A percentile compares a stretch with the other conserved stretches of the same genome.
phyloP scores from a whole-genome alignment of 2,888 invertebrate genomes.

The Parochlus steinenii region DNA sequence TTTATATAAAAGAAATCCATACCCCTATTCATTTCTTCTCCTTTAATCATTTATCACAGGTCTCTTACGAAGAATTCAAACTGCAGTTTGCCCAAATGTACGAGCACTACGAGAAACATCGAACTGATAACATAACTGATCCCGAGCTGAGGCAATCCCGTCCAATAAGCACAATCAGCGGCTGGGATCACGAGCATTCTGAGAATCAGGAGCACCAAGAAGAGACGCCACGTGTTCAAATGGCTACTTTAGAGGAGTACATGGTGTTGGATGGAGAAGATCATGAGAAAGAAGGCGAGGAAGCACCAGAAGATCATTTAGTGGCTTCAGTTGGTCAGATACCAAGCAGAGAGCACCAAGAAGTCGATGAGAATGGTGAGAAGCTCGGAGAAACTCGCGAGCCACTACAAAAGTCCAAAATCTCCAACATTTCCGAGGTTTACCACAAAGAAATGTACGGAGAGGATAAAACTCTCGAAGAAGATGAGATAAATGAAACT shows the following conservation, averaged over 20 bases:
- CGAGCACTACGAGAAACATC: conserved; percentile 84
- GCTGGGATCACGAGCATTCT: conserved; percentile 61
- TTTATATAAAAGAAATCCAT: too few species aligned
- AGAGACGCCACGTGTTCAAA: conserved; percentile 9
- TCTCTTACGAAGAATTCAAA: conserved; percentile 96
- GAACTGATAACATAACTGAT: conserved; percentile 89
- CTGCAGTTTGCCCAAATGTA: conserved; percentile 96
- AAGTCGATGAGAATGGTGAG: conserved; percentile 6
- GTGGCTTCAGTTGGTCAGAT: too few species aligned
- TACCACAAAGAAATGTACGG: conserved; percentile 30
- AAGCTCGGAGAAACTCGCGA: too few species aligned
- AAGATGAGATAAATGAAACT: conserved; percentile 17
- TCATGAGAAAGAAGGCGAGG: conserved; percentile 19
- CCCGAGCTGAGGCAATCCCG: conserved; percentile 82
- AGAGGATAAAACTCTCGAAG: conserved; percentile 13
- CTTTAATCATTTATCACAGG: conserved; percentile 34
- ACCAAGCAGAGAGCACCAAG: conserved; percentile 5
- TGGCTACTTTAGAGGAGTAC: conserved; percentile 1
- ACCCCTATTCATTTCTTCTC: conserved; percentile 6
- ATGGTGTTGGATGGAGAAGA: conserved; percentile 11
- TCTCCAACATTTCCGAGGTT: conserved; percentile 28
- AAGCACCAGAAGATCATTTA: conserved; percentile 2
- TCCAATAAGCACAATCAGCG: conserved; percentile 91
- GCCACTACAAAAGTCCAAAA: conserved; percentile 11
- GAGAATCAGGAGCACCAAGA: conserved; percentile 14